Base-by-base conservation (phyloP, 2,888 invertebrate genomes). In the Ornithoptera priamus region DNA sequence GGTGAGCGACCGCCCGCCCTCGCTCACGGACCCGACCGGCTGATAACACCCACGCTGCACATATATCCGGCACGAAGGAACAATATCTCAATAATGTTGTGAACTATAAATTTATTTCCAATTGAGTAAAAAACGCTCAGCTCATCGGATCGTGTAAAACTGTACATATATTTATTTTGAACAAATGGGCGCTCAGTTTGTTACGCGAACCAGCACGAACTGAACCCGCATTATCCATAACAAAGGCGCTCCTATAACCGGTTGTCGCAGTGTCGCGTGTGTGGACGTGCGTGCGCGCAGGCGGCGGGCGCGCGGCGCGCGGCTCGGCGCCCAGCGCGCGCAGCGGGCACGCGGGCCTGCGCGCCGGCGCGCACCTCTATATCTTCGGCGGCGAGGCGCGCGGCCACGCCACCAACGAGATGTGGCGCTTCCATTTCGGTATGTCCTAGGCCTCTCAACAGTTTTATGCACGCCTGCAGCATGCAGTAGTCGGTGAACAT, bases 391-490 rank as follows among this genome's bases (percentile, higher is more conserved):
- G 97, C 0, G 97, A 97, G 85, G 91, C 94, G 74, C 93, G 93
- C 73, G 96, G 96, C 0, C 94, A 95, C 77, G 91, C 95, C 22
- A 94, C 94, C 71, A 96, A 96, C 83, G 97, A 97, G 80, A 92
- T 97, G 62, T 97, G 97, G 97, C 94, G 96, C 84, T 97, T 96
- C 87, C 96, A 96, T 87, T 97, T 97, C 83, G 95, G 96, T 96
- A 73, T 17, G 69, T 53, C 15, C 46, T 18, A 15, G 18, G 17
- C n/a, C 53, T 30, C 30, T 30, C 30, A 30, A 30, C 30, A 3
- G 30, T 30, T 3, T 30, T 30, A 3, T 30, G 30, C 30, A 30
- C 5, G 4, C 5, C 30, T 30, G 30, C 30, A 30, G 4, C 3
- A 2, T 30, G 30, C 30, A 30, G 3, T 30, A 30, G 30, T 30